Percentiles rank a stretch among this genome's conserved stretches.
phyloP scores from a whole-genome alignment of 2,113 vertebrate genomes.

The Microtus ochrogaster region DNA sequence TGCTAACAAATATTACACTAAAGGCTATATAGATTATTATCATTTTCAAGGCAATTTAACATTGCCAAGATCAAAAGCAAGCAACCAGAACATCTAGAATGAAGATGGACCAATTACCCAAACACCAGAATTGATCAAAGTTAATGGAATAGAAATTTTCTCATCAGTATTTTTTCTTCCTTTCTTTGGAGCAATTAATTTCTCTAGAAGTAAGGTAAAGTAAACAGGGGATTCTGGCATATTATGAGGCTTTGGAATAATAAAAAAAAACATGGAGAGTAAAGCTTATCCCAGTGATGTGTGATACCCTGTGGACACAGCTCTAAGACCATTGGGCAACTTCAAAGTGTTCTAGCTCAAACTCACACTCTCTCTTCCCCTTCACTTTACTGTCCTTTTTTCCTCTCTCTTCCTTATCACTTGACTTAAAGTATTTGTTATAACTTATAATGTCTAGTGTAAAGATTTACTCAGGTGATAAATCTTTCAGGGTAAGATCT shows the following conservation, averaged over 20 bases:
- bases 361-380: not conserved
- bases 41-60: constrained; percentile 35
- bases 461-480: not conserved
- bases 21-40: not conserved
- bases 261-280: not conserved
- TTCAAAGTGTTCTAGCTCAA: not conserved
- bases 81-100: not conserved
- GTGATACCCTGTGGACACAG: accelerated
- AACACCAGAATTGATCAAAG: not conserved
- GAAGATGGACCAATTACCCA: constrained; percentile 1
- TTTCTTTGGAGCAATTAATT: not conserved
- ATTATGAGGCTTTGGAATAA: not conserved
- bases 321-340: accelerated
- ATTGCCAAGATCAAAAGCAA: constrained; percentile 31
- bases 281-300: not conserved
- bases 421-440: constrained; percentile 43
- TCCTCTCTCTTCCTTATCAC: accelerated
- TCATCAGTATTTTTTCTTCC: not conserved
- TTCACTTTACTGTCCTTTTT: accelerated
- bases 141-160: constrained; percentile 38
- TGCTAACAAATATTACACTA: not conserved
- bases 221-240: not conserved
- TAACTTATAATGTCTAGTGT: not conserved
- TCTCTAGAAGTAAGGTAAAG: constrained; percentile 12
- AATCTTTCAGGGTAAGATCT: too few species aligned